Evolutionary conservation across 2,888 invertebrate genomes (phyloP).

Genomic region (Watsonalla binaria): DNA sequence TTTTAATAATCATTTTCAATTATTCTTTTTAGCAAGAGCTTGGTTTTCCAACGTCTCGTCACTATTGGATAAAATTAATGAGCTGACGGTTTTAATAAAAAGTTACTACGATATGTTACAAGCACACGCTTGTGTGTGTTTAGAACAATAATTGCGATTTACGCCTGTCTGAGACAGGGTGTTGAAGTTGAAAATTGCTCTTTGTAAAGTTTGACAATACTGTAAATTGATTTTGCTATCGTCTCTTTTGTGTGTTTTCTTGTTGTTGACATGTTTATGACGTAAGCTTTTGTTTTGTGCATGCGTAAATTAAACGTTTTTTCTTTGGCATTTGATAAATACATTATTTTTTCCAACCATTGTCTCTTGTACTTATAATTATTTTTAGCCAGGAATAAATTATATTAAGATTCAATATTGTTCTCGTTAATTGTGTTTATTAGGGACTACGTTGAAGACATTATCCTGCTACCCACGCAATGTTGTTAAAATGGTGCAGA

Average conservation of each 20-base stretch:
- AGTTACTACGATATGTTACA: not conserved
- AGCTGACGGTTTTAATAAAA: not conserved
- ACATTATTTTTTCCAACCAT: too few relatives aligned
- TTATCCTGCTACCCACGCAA: too few relatives aligned
- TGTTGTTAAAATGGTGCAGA: too few relatives aligned
- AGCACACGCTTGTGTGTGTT: not conserved
- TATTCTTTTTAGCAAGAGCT: too few relatives aligned
- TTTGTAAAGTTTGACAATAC: conserved; percentile 3
- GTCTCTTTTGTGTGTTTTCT: conserved; percentile 2
- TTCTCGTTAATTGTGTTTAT: not conserved
- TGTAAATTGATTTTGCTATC: conserved; percentile 6
- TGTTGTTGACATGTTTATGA: not conserved
- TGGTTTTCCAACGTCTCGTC: too few relatives aligned
- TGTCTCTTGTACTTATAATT: too few relatives aligned
- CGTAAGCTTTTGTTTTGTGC: not conserved
- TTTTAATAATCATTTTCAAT: too few relatives aligned
- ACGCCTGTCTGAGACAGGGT: not conserved
- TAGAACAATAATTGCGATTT: conserved; percentile 3
- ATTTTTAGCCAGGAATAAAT: too few relatives aligned
- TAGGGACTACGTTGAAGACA: too few relatives aligned
- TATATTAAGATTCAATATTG: too few relatives aligned
- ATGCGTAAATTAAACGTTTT: not conserved
- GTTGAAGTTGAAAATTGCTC: conserved; percentile 1
- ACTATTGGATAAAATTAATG: too few relatives aligned
- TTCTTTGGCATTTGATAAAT: too few relatives aligned